A percentile compares a stretch with the other conserved stretches of the same genome.
Conservation (phyloP, 1,140 invertebrate genomes). For the Drosophila carrolli region DNA sequence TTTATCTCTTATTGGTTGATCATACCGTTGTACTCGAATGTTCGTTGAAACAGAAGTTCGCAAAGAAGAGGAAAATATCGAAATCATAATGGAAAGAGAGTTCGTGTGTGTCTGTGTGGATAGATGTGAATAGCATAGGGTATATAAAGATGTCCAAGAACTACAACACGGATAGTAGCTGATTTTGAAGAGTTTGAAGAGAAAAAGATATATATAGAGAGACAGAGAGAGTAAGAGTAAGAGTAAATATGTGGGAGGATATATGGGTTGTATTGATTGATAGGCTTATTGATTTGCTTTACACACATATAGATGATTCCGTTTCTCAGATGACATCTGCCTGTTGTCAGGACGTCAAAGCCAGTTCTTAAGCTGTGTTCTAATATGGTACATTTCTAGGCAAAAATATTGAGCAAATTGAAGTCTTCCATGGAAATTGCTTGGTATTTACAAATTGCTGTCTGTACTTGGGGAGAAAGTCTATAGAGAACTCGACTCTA, state of each 20-base stretch:
- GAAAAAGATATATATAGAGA: slow-evolving; percentile 40
- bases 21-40: slow-evolving; percentile 33
- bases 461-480: slow-evolving; percentile 43
- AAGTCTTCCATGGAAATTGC: slow-evolving; percentile 46
- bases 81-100: slow-evolving; percentile 25
- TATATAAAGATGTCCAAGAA: slow-evolving; percentile 45
- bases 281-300: slow-evolving; percentile 38
- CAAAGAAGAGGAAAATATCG: slow-evolving; percentile 31
- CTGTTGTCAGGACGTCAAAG: slow-evolving; percentile 13
- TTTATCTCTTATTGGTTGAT: slow-evolving; percentile 46
- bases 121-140: slow-evolving; percentile 3
- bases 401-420: slow-evolving; percentile 52
- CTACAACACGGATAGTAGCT: slow-evolving; percentile 67
- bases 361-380: slow-evolving; percentile 14
- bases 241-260: slow-evolving; percentile 46
- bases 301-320: slow-evolving; percentile 56
- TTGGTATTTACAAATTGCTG: slow-evolving; percentile 55
- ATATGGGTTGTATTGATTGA: slow-evolving; percentile 47
- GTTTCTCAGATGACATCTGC: slow-evolving; percentile 26
- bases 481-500: slow-evolving; percentile 36
- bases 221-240: slow-evolving; percentile 56
- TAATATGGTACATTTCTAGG: slow-evolving; percentile 45
- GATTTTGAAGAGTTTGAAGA: slow-evolving; percentile 52
- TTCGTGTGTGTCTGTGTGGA: slow-evolving; percentile 12
- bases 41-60: slow-evolving; percentile 21